Conservation (phyloP, 2,113 vertebrate genomes). For the Myrmophylax atrothorax region DNA sequence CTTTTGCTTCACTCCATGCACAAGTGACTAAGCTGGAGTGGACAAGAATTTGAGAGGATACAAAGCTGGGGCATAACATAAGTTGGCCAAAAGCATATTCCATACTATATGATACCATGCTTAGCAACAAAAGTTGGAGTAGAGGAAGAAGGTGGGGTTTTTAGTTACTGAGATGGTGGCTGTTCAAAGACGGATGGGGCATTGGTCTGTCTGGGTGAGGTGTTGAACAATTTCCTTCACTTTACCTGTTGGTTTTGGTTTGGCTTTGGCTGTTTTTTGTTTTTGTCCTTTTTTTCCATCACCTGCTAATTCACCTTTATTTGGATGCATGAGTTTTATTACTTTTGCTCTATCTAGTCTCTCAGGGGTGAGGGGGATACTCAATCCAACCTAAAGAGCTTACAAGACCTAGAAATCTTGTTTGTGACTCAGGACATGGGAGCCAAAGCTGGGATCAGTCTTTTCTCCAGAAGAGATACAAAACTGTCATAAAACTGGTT, state of each 20-base stretch:
- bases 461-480: not conserved
- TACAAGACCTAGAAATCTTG: not conserved
- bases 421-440: not conserved
- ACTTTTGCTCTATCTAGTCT: not conserved
- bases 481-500: not conserved
- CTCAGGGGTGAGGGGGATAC: not conserved
- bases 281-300: not conserved
- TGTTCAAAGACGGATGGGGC: not conserved
- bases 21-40: not conserved
- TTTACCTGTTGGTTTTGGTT: not conserved
- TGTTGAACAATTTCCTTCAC: accelerated
- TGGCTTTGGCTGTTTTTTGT: not conserved
- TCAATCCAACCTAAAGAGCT: not conserved
- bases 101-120: not conserved
- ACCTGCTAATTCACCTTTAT: not conserved
- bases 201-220: not conserved
- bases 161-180: not conserved
- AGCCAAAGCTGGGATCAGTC: not conserved
- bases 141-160: not conserved
- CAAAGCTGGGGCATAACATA: not conserved
- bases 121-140: not conserved
- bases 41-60: not conserved
- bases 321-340: not conserved
- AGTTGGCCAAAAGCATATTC: not conserved
- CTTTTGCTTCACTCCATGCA: not conserved